Evolutionary conservation across 2,797 vertebrate genomes (phyloP), one percentile per base, ranked within the genome.

Genomic region (Balearica regulorum): DNA sequence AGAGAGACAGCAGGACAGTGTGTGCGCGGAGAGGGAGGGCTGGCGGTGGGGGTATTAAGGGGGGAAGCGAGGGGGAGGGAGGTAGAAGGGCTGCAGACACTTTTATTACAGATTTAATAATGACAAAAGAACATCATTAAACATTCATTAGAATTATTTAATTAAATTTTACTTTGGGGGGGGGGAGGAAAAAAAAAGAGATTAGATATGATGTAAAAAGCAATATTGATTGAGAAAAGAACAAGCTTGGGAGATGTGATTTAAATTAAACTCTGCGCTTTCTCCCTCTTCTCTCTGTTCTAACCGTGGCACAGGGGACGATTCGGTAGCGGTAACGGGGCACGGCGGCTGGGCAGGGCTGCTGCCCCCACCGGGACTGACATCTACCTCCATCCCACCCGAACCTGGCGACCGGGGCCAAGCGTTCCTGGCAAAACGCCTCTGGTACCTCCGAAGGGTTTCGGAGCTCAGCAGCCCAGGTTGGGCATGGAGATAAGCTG

Each of bases 81-180:
- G 79, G 97, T 93, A 94, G 97, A 97, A 97, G 83, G 97, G 98
- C 98, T 96, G 98, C 98, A 97, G 98, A 98, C 97, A 96, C 97
- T 98, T 98, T 98, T 99, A 99, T 99, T 98, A 98, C 98, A 98
- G 98, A 98, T 99, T 99, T 99, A 99, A 99, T 99, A 99, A 99
- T 98, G 98, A 98, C 97, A 97, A 98, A 99, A 98, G 98, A 98
- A 98, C 98, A 98, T 98, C 98, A 99, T 99, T 99, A 99, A 99
- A 99, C 98, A 99, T 99, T 99, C 99, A 99, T 99, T 99, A 99
- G 99, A 98, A 97, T 98, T 97, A 98, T 99, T 98, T 99, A 99
- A 99, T 99, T 98, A 99, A 99, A 99, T 99, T 99, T 98, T 98
- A 98, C 98, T 96, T 98, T 14, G 87, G 90, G 82, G 33, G 43